Evolutionary conservation across 2,888 invertebrate genomes (phyloP), one percentile per base, ranked within the genome.

Genomic region (Nemoura dubitans): DNA sequence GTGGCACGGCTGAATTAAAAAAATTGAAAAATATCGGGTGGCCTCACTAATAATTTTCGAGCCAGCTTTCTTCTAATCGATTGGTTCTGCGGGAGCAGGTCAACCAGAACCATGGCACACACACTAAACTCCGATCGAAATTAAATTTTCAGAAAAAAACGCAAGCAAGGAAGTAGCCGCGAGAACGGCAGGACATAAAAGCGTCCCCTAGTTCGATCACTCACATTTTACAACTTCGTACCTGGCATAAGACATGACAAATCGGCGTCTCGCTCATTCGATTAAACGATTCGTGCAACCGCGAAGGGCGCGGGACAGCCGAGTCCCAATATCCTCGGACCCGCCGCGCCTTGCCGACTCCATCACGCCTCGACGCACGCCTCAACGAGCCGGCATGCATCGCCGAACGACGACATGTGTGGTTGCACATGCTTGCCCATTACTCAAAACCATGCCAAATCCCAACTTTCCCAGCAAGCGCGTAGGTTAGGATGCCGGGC

Each of bases 381-480:
- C 14, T 59, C 59, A 59, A 21, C 59, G 14, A 10, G 10, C 59
- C 16, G 21, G 2, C 59, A 59, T 59, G 59, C 59, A 59, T 59
- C 59, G 21, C 2, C 59, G 14, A 59, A 59, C 59, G 21, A 21
- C 16, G 59, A 59, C 59, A 59, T 59, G 59, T 59, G 59, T 59
- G 10, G 26, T 26, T 78, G 26, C 78, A 78, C 78, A 78, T 78
- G 78, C 28, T 14, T 3, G 27, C 78, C 28, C 78, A 28, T 78
- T 21, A 78, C 78, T 78, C 78, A 78, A 26, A 10, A 81, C 81
- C 81, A 81, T 81, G 30, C 26, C 81, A 30, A 81, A 81, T 81
- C 30, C 28, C 30, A n/a, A 81, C 81, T 6, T 81, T 81, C 81
- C 28, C 81, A 81, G 30, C 81, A 81, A 81, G 21, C 81, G 28